Evolutionary conservation across 2,113 vertebrate species (phyloP).

Genomic region (Poicephalus gulielmi): DNA sequence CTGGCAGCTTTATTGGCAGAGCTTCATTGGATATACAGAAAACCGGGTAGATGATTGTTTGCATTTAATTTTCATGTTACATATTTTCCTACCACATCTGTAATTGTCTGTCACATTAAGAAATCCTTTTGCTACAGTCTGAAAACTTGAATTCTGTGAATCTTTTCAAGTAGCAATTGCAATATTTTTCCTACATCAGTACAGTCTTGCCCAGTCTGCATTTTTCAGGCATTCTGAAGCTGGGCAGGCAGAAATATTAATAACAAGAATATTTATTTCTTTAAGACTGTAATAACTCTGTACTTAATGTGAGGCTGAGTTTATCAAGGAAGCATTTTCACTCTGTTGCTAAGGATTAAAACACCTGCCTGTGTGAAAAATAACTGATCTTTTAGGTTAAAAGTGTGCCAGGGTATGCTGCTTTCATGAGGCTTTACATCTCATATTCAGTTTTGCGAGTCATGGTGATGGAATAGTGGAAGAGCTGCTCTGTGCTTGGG

Average conservation of each 20-base stretch:
- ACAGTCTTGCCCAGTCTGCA: neutral
- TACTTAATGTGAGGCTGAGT: neutral
- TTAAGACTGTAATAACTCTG: neutral
- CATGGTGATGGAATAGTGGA: neutral
- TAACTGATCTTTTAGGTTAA: neutral
- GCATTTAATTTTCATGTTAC: constrained; percentile 21
- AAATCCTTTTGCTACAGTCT: neutral
- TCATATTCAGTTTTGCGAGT: neutral
- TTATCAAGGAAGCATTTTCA: neutral
- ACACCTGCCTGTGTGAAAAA: neutral
- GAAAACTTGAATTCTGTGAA: neutral
- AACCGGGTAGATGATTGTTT: neutral
- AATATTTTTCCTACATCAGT: neutral
- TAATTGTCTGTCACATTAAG: neutral
- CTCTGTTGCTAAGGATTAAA: neutral
- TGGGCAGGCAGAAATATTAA: neutral
- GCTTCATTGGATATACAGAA: neutral
- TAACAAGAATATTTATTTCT: neutral
- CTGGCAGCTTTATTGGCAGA: constrained; percentile 13
- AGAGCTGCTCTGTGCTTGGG: neutral
- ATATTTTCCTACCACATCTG: neutral
- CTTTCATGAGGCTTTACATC: neutral
- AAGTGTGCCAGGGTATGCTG: neutral
- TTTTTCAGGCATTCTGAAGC: neutral
- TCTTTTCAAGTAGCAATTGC: neutral